Percentiles rank a stretch among this genome's conserved stretches.
phyloP scores from a whole-genome alignment of 2,888 invertebrate species.

The Xylocampa areola region DNA sequence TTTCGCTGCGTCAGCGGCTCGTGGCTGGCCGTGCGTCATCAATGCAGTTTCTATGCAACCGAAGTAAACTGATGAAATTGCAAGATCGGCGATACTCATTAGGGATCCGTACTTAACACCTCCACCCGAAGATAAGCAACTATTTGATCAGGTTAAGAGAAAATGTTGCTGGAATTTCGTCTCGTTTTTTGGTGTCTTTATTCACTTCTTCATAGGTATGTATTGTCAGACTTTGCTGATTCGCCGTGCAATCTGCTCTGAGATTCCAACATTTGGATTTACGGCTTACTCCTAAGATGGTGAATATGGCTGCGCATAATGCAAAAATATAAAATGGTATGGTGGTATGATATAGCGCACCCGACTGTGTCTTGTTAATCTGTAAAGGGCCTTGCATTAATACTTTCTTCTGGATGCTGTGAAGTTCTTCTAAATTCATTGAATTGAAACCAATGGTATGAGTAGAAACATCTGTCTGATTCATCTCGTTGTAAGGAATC shows the following conservation, averaged over 20 bases:
- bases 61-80: not conserved
- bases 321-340: not conserved
- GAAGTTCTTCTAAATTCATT: not conserved
- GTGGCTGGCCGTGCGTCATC: no score
- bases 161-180: conserved; percentile 4
- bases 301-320: not conserved
- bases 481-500: not conserved
- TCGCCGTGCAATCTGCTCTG: not conserved
- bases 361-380: not conserved
- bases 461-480: not conserved
- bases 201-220: not conserved
- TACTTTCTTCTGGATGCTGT: not conserved
- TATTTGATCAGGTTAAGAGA: conserved; percentile 4
- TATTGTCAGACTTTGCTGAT: not conserved
- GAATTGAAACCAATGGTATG: not conserved
- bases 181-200: not conserved
- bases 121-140: conserved; percentile 16
- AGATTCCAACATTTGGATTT: not conserved
- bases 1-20: not conserved
- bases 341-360: not conserved
- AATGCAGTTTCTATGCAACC: no score
- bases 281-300: not conserved
- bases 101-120: conserved; percentile 3
- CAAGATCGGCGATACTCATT: not conserved
- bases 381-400: not conserved